Evolutionary conservation across 1,140 invertebrate genomes (phyloP).

Genomic region (Oreohelix idahoensis): DNA sequence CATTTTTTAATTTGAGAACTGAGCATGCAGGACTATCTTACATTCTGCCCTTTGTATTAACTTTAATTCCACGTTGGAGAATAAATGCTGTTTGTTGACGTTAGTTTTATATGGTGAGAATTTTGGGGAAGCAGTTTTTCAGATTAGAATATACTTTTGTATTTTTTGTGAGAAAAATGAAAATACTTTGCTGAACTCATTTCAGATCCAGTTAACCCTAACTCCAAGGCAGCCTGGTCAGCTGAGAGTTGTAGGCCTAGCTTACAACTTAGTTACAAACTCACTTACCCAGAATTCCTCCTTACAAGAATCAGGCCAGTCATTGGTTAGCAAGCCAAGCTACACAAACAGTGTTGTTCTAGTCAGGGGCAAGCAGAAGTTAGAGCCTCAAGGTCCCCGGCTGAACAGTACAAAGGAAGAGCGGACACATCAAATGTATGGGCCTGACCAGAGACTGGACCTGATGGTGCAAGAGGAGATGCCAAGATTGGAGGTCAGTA

Average conservation of each 20-base stretch:
- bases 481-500: conserved; percentile 71
- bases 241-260: conserved; percentile 68
- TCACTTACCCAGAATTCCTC: conserved; percentile 50
- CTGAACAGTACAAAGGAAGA: conserved; percentile 73
- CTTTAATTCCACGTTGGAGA: no score
- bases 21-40: no score
- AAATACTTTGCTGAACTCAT: not conserved
- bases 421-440: conserved; percentile 71
- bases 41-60: no score
- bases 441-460: conserved; percentile 73
- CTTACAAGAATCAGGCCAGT: conserved; percentile 31
- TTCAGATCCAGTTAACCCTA: conserved; percentile 67
- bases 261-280: conserved; percentile 70
- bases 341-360: conserved; percentile 62
- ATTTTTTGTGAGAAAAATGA: not conserved
- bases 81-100: no score
- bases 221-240: conserved; percentile 69
- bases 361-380: conserved; percentile 71
- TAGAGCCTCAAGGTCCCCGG: conserved; percentile 73
- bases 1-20: no score
- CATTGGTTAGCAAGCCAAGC: conserved; percentile 46
- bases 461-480: conserved; percentile 72
- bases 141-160: no score
- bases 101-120: no score
- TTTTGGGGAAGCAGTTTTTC: no score